Percentiles rank a stretch among this genome's conserved stretches.
Conservation (phyloP, 2,797 vertebrate species). For the Distichodus sexfasciatus region DNA sequence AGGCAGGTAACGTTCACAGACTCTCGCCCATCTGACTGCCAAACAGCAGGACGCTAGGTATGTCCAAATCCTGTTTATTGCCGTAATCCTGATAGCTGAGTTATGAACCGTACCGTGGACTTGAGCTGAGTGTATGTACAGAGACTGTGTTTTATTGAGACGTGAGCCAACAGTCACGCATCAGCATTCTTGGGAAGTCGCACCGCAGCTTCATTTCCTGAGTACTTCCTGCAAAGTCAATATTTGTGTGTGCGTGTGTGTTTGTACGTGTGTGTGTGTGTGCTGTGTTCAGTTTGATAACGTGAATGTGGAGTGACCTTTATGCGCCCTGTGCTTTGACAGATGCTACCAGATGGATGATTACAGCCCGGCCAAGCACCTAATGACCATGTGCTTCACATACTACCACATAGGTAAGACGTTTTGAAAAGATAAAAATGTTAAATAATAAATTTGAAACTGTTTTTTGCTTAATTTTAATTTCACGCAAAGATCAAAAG, state of each 20-base stretch:
- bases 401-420: slow-evolving; percentile 90
- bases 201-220: slow-evolving; percentile 25
- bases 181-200: slow-evolving; percentile 7
- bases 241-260: slow-evolving; percentile 17
- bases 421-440: background rate
- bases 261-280: background rate
- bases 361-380: slow-evolving; percentile 94
- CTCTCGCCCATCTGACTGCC: too few relatives aligned
- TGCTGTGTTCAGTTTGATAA: slow-evolving; percentile 15
- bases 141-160: slow-evolving; percentile 19
- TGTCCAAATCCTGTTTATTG: too few relatives aligned
- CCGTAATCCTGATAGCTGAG: too few relatives aligned
- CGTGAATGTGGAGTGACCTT: background rate
- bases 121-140: background rate
- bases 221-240: slow-evolving; percentile 16
- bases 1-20: too few relatives aligned
- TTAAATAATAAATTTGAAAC: background rate
- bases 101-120: too few relatives aligned
- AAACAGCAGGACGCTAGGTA: too few relatives aligned
- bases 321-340: slow-evolving; percentile 34
- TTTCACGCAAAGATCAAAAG: too few relatives aligned
- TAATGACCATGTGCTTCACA: slow-evolving; percentile 99
- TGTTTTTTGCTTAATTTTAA: background rate
- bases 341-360: slow-evolving; percentile 98
- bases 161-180: background rate